Evolutionary conservation across 2,888 invertebrate species (phyloP).

Genomic region (Eubasilissa splendida): DNA sequence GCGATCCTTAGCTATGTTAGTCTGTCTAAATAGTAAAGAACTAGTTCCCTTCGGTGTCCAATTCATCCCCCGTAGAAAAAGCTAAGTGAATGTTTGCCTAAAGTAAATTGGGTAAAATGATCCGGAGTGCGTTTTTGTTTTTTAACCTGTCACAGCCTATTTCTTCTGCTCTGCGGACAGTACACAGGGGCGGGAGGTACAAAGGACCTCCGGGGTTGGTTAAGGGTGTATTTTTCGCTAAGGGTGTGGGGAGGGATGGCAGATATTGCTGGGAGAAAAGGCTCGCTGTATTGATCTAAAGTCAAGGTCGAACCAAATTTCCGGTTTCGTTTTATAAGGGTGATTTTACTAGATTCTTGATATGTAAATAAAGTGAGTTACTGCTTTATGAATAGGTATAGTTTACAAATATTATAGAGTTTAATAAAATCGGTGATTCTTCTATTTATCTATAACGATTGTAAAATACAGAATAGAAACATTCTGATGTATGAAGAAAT

Average conservation of each 20-base stretch:
- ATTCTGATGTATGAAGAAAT: no score
- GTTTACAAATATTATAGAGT: no score
- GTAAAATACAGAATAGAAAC: no score
- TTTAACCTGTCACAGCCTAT: constrained; percentile 52
- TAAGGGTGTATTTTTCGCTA: neutral
- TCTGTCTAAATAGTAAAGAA: neutral
- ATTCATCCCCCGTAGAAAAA: constrained; percentile 17
- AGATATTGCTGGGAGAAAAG: constrained; percentile 39
- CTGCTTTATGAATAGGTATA: no score
- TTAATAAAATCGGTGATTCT: no score
- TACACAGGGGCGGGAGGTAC: constrained; percentile 24
- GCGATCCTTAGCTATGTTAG: no score
- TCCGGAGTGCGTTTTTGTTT: constrained; percentile 52
- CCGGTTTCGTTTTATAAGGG: constrained; percentile 17
- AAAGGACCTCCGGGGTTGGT: constrained; percentile 24
- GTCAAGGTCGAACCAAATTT: constrained; percentile 47
- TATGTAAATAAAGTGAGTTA: neutral
- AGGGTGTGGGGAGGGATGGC: constrained; percentile 21
- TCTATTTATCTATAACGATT: no score
- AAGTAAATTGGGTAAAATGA: constrained; percentile 53
- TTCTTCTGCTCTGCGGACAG: constrained; percentile 33
- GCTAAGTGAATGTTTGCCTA: constrained; percentile 35
- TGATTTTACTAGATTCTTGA: neutral
- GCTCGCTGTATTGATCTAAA: constrained; percentile 55
- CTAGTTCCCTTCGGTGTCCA: neutral